Percentiles rank a stretch among this genome's conserved stretches.
These are phyloP conservation scores for Addax nasomaculatus DNA, from an alignment of 2,113 vertebrate genomes.

Conservation along the genomic window DNA sequence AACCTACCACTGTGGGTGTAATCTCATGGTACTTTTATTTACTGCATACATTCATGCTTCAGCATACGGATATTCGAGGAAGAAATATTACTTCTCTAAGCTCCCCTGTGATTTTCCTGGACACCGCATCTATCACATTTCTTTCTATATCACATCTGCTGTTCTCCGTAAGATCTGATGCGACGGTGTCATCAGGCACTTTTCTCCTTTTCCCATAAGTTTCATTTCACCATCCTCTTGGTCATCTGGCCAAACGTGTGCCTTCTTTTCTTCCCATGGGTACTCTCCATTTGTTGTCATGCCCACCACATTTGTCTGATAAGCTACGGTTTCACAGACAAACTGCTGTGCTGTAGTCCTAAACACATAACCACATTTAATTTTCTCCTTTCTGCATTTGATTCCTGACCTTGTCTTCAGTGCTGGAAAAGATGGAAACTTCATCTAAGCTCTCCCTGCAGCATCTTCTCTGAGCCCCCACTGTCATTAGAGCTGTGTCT, in stretches of 20 bases:
- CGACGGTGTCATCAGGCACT: background rate
- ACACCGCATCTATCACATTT: background rate
- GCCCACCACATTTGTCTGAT: background rate
- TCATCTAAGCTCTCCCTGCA: background rate
- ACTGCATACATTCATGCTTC: background rate
- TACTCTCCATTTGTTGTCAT: fast-evolving
- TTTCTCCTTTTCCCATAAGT: background rate
- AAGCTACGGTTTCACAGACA: background rate
- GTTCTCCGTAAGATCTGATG: background rate
- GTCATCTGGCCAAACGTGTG: background rate
- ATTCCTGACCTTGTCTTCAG: background rate
- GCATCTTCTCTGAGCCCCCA: background rate
- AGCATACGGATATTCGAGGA: background rate
- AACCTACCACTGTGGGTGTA: background rate
- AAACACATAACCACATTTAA: background rate
- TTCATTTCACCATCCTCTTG: background rate
- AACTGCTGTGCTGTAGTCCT: background rate
- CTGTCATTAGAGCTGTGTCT: background rate
- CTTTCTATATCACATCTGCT: background rate
- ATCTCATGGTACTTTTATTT: background rate
- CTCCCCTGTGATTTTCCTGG: background rate
- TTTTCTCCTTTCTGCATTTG: background rate
- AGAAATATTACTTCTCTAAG: background rate
- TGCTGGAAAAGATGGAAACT: background rate
- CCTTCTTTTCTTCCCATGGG: background rate